Evolutionary conservation across 2,888 invertebrate genomes (phyloP), one percentile per base, ranked within the genome.

Genomic region (Cheilosia vernalis): DNA sequence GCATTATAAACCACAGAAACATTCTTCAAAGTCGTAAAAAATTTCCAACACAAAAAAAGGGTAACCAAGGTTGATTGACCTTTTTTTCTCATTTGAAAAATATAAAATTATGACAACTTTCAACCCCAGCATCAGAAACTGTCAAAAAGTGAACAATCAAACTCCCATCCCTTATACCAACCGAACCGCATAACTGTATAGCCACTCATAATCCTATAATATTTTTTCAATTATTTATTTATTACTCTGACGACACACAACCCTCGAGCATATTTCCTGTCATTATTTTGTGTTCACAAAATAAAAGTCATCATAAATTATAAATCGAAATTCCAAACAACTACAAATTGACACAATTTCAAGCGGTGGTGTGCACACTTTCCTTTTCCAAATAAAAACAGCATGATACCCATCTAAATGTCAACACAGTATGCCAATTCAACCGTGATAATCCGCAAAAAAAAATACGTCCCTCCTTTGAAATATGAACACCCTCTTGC

Each of bases 161-260:
- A 15, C 17, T 17, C 47, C 7, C 44, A 55, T 55, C 69, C 69
- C 44, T 58, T 58, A 7, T 24, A 15, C 1, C 27, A 21, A 17
- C 13, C 1, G 42, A 67, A 55, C 67, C 55, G 3, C 53, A 64
- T 40, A 53, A 24, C 24, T 37, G 51, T 37, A 24, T 19, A 55
- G 19, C 19, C 10, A 47, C 21, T 56, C n/a, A 13, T 56, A n/a
- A 33, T 33, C 13, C 56, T 63, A 30, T 30, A 74, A 84, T 79
- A 74, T 64, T 19, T 69, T 73, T 79, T 74, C 79, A 84, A 84
- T 84, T 79, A 74, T 55, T 80, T 84, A 80, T 84, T 84, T 84
- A 74, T 80, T 74, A 53, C 66, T 49, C 61, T 47, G 9, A 0
- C n/a, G 17, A 47, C 10, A 10, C 17, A 44, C 42, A 69, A 64